phyloP scores from a whole-genome alignment of 2,113 vertebrate genomes.

The Hystrix brachyura region DNA sequence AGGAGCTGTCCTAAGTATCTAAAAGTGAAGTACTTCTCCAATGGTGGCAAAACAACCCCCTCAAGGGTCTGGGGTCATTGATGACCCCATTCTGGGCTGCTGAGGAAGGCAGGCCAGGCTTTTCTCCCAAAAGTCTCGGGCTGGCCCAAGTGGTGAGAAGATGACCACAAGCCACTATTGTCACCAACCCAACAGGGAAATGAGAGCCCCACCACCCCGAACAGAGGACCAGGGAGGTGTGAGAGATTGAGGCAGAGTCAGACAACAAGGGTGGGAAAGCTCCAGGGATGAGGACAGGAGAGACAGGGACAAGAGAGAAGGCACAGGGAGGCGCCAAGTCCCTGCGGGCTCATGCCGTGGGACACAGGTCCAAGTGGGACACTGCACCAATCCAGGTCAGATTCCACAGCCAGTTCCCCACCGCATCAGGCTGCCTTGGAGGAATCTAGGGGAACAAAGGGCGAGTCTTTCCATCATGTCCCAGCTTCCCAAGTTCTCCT shows the following conservation, averaged over 20 bases:
- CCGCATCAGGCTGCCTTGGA: neutral
- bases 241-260: neutral
- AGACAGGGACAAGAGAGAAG: neutral
- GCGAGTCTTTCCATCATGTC: neutral
- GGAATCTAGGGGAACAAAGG: neutral
- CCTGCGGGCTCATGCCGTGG: accelerated
- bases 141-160: neutral
- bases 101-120: neutral
- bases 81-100: no score
- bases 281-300: no score
- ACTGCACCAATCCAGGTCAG: neutral
- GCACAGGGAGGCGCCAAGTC: neutral
- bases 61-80: neutral
- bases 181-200: neutral
- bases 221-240: neutral
- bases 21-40: constrained; percentile 3
- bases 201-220: accelerated
- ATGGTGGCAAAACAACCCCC: neutral
- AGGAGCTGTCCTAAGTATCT: neutral
- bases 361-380: no score
- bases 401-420: neutral
- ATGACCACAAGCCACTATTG: neutral
- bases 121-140: neutral
- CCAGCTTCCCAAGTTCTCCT: neutral
- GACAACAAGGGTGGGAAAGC: accelerated